Evolutionary conservation across 2,888 invertebrate genomes (phyloP), one percentile per base, ranked within the genome.

Genomic region (Caenorhabditis drosophilae): DNA sequence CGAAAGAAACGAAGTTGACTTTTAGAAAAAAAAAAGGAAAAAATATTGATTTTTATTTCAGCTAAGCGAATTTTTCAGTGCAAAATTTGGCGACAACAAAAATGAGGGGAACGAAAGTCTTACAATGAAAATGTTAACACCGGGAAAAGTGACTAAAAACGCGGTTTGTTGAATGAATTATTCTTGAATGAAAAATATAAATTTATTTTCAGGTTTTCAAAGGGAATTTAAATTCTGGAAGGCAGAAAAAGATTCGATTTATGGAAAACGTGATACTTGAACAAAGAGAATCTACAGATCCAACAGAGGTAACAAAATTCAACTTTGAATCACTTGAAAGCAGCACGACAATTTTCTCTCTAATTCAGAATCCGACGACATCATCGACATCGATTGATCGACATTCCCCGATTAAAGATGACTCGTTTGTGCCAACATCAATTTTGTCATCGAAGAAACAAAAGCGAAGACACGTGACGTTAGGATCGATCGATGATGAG

Each of bases 381-480:
- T 31, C 31, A 22, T 22, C 44, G 2, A 25, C 56, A 15, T 31
- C 47, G 16, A 15, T 25, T 6, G 20, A 26, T 18, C 45, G 11
- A 1, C 58, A 58, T 7, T 38, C 31, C 18, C 46, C 51, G 6
- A 58, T 9, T n/a, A n/a, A 35, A 15, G 58, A 58, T 25, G 22
- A 15, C n/a, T 12, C 11, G 2, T 52, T 52, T 40, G 36, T 51
- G 34, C 58, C 58, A 2, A 20, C 22, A n/a, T 58, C 58, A 7
- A 58, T 58, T 35, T 26, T 58, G 20, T 58, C 58, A 9, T 49
- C 58, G 23, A 51, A 23, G 12, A 58, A 57, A 18, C 44, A 42
- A n/a, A n/a, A n/a, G n/a, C n/a, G n/a, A n/a, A n/a, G n/a, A n/a
- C n/a, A n/a, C n/a, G n/a, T n/a, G n/a, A n/a, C n/a, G n/a, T n/a